Conservation (phyloP, 2,113 vertebrate species). For the Cyprinodon brontotheroides region DNA sequence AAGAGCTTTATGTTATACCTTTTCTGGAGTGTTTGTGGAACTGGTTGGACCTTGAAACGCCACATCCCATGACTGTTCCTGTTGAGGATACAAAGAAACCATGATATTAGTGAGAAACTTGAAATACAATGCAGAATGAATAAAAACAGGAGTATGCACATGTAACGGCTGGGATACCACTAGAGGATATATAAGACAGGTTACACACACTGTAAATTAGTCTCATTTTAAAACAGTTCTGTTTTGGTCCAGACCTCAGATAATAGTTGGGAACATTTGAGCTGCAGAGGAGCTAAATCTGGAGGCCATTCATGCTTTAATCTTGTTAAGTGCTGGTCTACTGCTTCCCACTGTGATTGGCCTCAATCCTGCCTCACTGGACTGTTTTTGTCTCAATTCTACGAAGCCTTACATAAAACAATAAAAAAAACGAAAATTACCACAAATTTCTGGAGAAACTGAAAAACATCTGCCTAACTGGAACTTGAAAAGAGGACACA, state of each 20-base stretch:
- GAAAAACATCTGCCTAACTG: background rate
- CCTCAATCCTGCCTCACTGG: constrained; percentile 65
- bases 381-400: constrained; percentile 51
- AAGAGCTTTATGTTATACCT: constrained; percentile 61
- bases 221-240: background rate
- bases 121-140: too few species aligned
- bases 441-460: background rate
- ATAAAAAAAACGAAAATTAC: background rate
- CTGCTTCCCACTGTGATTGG: constrained; percentile 41
- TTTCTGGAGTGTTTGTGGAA: constrained; percentile 71
- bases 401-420: constrained; percentile 44
- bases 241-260: background rate
- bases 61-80: constrained; percentile 82
- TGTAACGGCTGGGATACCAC: background rate
- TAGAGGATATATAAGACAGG: background rate
- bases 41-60: constrained; percentile 74
- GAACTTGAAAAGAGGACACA: background rate
- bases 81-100: constrained; percentile 26
- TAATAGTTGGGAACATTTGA: background rate
- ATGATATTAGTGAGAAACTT: background rate
- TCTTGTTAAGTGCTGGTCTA: constrained; percentile 57
- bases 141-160: too few species aligned
- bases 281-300: constrained; percentile 24
- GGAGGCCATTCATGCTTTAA: constrained; percentile 37
- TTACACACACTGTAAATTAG: background rate